Base-by-base conservation (phyloP, 2,888 invertebrate species). In the Coenonympha arcania region DNA sequence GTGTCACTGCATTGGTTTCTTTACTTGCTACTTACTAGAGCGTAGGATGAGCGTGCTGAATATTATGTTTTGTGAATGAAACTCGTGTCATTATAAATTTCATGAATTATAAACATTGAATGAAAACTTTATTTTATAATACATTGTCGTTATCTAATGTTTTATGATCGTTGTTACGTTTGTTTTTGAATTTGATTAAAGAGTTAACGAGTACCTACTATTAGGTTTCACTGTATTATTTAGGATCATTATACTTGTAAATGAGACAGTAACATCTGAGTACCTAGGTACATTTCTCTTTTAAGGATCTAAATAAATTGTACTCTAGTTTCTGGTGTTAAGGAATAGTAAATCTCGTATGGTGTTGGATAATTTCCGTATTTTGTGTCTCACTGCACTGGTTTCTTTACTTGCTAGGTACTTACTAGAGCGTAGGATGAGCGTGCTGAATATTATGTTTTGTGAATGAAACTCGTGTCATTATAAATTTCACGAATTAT, bases 331-430 rank as follows among this genome's bases (percentile, higher is more conserved):
- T n/a, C n/a, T n/a, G n/a, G n/a, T n/a, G n/a, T n/a, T n/a, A n/a
- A n/a, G n/a, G n/a, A n/a, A n/a, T n/a, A n/a, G n/a, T n/a, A n/a
- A n/a, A n/a, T n/a, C 62, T 61, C 58, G 44, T 24, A 73, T 76
- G 75, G 77, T 76, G 45, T 58, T 60, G 57, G 56, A 36, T 51
- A 55, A 53, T 60, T 61, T 58, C 54, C 62, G 62, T 59, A 52
- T 44, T 44, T 56, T 56, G 59, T 57, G 56, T 59, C 56, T 60
- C 51, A 56, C 60, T 62, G 60, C 57, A 54, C 62, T 61, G 55
- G 56, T 63, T 57, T 59, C 59, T 61, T 58, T 59, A 44, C 44
- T 16, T 16, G 56, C 57, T n/a, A n/a, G n/a, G n/a, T 56, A 57
- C 48, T 64, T 63, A 64, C 60, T 63, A 61, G 64, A 58, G 64